Conservation (phyloP, 2,113 vertebrate species). For the Ia io region DNA sequence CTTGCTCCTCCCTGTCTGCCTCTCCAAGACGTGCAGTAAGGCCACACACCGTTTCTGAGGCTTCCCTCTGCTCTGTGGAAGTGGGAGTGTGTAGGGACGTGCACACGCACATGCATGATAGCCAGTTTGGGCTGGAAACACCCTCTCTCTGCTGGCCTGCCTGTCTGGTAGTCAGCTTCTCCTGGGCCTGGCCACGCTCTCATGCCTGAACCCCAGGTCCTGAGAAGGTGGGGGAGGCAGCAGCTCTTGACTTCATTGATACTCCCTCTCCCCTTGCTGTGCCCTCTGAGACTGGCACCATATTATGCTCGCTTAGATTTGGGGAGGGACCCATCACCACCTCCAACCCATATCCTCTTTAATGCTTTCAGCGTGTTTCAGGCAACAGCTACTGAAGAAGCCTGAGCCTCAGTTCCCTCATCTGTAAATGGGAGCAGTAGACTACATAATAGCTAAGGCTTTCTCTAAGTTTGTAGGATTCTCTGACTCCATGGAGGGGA, state of each 20-base stretch:
- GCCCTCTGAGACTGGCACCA: neutral
- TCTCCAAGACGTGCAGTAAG: constrained; percentile 27
- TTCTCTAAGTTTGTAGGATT: neutral
- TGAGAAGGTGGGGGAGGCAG: neutral
- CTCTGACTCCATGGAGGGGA: neutral
- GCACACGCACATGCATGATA: neutral
- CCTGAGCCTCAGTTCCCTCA: neutral
- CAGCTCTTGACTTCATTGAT: neutral
- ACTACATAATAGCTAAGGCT: neutral
- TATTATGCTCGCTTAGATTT: neutral
- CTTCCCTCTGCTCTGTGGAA: neutral
- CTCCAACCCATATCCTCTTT: neutral
- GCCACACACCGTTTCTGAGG: constrained; percentile 35
- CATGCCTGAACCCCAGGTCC: neutral
- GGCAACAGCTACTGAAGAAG: neutral
- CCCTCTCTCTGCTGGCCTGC: neutral
- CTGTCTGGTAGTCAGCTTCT: neutral
- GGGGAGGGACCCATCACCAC: neutral
- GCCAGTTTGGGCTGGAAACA: neutral
- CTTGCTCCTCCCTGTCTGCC: constrained; percentile 37
- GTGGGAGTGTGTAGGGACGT: constrained; percentile 2
- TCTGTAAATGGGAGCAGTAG: constrained; percentile 15
- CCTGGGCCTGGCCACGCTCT: neutral
- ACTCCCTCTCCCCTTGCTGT: neutral
- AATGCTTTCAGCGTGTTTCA: neutral